Conservation (phyloP, 2,797 vertebrate species). For the Alauda arvensis region DNA sequence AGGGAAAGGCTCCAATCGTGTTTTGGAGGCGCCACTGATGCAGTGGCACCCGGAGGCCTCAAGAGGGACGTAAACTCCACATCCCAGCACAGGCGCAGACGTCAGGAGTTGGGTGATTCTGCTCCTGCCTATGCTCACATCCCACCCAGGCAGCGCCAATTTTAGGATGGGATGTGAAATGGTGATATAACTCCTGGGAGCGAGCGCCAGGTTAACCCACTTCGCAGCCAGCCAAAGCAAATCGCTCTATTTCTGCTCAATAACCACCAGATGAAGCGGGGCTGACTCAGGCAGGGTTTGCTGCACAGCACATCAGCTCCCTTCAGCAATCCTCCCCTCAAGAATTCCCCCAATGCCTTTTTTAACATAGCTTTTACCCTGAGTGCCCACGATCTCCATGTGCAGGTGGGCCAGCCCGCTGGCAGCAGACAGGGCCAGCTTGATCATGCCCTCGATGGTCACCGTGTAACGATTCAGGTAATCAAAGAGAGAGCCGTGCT, state of each 20-base stretch:
- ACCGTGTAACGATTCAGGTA: slow-evolving; percentile 95
- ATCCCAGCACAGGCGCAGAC: neutral
- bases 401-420: slow-evolving; percentile 95
- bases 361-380: slow-evolving; percentile 76
- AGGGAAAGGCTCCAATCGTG: neutral
- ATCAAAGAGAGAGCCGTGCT: slow-evolving; percentile 95
- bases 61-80: slow-evolving; percentile 35
- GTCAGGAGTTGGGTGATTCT: neutral
- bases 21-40: neutral
- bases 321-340: neutral
- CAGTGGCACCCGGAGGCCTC: slow-evolving; percentile 32
- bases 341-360: neutral
- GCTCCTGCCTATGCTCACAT: neutral
- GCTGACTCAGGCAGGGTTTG: neutral
- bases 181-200: neutral
- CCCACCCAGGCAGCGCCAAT: neutral
- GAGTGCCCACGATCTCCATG: slow-evolving; percentile 98
- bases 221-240: neutral
- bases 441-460: slow-evolving; percentile 97
- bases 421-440: slow-evolving; percentile 90
- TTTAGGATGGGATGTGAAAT: neutral
- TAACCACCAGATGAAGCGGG: neutral
- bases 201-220: neutral
- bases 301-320: neutral
- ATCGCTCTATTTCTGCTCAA: neutral